Percentiles rank a stretch among this genome's conserved stretches.
Evolutionary conservation across 2,113 vertebrate species (phyloP).

Genomic region (Zapornia atra): DNA sequence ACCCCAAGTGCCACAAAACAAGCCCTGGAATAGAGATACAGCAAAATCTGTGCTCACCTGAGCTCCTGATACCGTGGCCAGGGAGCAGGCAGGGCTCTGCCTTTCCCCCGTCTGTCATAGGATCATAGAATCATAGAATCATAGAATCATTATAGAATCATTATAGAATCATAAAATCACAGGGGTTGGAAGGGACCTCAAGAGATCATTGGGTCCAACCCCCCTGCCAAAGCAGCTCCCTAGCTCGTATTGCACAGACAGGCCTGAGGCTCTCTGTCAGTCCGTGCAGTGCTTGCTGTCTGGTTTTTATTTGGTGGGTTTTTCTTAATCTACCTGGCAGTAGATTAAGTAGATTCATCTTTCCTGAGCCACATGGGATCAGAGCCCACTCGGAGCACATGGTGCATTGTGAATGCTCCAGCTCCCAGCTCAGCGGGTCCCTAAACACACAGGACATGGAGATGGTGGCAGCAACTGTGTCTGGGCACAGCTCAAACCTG

Average conservation of each 20-base stretch:
- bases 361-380: neutral
- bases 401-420: neutral
- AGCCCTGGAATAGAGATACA: neutral
- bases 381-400: neutral
- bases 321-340: neutral
- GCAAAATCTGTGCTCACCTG: neutral
- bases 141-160: too few relatives aligned
- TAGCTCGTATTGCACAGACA: too few relatives aligned
- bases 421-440: neutral
- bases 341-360: too few relatives aligned
- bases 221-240: too few relatives aligned
- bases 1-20: neutral
- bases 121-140: too few relatives aligned
- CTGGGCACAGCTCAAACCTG: neutral
- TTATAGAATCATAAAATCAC: too few relatives aligned
- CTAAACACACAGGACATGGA: neutral
- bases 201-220: too few relatives aligned
- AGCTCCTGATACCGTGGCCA: accelerated
- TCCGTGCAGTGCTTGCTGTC: accelerated
- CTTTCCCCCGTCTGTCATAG: neutral
- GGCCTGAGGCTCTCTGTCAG: neutral
- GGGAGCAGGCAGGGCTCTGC: neutral
- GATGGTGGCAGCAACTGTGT: neutral
- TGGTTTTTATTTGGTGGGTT: neutral
- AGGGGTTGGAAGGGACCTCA: too few relatives aligned